These are phyloP conservation scores for Heteromyza rotundicornis DNA, from an alignment of 2,888 invertebrate genomes.

Conservation along the genomic window DNA sequence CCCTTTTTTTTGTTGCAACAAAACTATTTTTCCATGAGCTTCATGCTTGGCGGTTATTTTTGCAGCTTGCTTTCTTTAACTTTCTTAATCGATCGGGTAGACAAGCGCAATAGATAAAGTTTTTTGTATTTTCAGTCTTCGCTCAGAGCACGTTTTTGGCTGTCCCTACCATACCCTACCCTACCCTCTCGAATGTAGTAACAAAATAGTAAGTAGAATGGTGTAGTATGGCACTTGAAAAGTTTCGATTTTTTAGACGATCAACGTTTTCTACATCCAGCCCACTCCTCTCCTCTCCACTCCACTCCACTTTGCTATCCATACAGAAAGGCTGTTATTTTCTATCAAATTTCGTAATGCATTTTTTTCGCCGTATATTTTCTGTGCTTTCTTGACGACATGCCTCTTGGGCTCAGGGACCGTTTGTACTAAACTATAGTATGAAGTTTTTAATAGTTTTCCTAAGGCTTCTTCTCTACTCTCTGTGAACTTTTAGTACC, in stretches of 20 bases:
- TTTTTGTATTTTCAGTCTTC: neutral
- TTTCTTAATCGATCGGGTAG: conserved; percentile 22
- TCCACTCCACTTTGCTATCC: neutral
- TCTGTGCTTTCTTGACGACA: conserved; percentile 33
- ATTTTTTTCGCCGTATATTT: conserved; percentile 1
- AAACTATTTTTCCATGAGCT: neutral
- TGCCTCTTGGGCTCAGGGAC: conserved; percentile 33
- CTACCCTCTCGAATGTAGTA: too few relatives aligned
- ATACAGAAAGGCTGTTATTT: conserved; percentile 17
- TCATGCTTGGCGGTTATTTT: neutral
- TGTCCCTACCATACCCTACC: neutral
- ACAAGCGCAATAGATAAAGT: conserved; percentile 20
- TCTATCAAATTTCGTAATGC: neutral
- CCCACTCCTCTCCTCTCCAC: neutral
- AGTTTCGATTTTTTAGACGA: neutral
- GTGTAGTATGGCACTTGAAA: neutral
- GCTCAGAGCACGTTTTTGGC: conserved; percentile 7
- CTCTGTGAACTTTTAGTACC: too few relatives aligned
- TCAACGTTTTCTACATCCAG: neutral
- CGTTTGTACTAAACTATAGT: neutral
- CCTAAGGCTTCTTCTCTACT: neutral
- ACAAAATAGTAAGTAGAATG: neutral
- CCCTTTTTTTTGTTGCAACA: conserved; percentile 11
- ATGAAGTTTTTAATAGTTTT: conserved; percentile 6
- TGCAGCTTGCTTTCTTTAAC: neutral